phyloP scores from a whole-genome alignment of 2,888 invertebrate species.

The Lydus trimaculatus region DNA sequence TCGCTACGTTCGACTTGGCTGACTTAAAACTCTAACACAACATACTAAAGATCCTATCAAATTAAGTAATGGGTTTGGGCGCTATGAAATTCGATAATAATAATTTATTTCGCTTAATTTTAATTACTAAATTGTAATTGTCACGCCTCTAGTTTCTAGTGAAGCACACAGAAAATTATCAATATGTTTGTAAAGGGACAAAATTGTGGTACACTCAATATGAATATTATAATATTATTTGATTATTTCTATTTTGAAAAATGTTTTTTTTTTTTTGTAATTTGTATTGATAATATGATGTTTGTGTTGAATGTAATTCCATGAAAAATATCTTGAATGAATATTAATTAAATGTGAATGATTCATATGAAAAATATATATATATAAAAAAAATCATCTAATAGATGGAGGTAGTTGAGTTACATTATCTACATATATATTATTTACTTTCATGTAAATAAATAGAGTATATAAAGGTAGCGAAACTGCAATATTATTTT shows the following conservation, averaged over 20 bases:
- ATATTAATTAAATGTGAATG: conserved; percentile 15
- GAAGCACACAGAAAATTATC: too few species aligned
- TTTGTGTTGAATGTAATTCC: conserved; percentile 1
- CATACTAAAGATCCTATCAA: too few species aligned
- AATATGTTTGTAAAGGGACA: not conserved
- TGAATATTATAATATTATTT: not conserved
- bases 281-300: conserved; percentile 2
- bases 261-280: not conserved
- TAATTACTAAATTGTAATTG: too few species aligned
- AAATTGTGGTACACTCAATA: not conserved
- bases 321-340: conserved; percentile 11
- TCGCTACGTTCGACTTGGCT: too few species aligned
- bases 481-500: conserved; percentile 16
- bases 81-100: too few species aligned
- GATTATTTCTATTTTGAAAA: not conserved
- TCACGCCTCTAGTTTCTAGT: too few species aligned
- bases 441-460: not conserved
- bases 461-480: conserved; percentile 1
- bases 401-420: conserved; percentile 13
- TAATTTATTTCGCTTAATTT: too few species aligned
- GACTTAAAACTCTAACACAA: too few species aligned
- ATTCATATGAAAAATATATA: conserved; percentile 10
- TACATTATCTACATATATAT: not conserved
- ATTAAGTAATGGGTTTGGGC: too few species aligned
- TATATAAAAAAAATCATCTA: not conserved